Evolutionary conservation across 2,113 vertebrate species (phyloP).

Genomic region (Hydrochoerus hydrochaeris): DNA sequence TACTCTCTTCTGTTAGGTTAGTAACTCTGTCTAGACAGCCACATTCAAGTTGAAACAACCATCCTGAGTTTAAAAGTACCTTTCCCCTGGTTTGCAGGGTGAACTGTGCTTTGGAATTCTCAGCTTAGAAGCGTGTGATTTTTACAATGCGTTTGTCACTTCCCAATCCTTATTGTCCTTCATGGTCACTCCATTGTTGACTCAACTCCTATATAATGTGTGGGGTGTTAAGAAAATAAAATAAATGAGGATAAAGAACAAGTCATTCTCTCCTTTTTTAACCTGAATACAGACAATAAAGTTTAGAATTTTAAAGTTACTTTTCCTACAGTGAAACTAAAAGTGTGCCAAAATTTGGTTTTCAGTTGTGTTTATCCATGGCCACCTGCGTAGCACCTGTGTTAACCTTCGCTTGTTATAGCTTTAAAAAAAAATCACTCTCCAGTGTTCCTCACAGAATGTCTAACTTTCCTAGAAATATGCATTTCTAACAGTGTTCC

Average conservation of each 20-base stretch:
- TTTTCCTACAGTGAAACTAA: slow-evolving; percentile 18
- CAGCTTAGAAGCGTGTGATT: slow-evolving; percentile 8
- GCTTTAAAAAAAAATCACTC: background rate
- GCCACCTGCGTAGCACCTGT: background rate
- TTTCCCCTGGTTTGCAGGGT: background rate
- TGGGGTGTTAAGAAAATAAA: background rate
- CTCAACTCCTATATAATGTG: background rate
- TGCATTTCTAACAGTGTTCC: background rate
- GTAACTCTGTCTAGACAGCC: background rate
- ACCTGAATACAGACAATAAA: background rate
- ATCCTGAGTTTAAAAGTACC: background rate
- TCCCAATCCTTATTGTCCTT: background rate
- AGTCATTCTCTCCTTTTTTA: background rate
- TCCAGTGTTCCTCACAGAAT: background rate
- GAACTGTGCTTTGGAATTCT: background rate
- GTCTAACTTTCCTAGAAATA: background rate
- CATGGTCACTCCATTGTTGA: background rate
- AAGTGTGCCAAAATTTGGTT: slow-evolving; percentile 15
- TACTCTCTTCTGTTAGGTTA: background rate
- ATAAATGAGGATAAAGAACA: background rate
- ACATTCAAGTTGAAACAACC: background rate
- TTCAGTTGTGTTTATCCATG: background rate
- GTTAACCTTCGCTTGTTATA: background rate
- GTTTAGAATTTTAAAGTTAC: slow-evolving; percentile 33
- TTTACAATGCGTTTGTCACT: background rate